These are phyloP conservation scores for Cryptoblepharus egeriae DNA, from an alignment of 2,797 vertebrate species.

Conservation along the genomic window DNA sequence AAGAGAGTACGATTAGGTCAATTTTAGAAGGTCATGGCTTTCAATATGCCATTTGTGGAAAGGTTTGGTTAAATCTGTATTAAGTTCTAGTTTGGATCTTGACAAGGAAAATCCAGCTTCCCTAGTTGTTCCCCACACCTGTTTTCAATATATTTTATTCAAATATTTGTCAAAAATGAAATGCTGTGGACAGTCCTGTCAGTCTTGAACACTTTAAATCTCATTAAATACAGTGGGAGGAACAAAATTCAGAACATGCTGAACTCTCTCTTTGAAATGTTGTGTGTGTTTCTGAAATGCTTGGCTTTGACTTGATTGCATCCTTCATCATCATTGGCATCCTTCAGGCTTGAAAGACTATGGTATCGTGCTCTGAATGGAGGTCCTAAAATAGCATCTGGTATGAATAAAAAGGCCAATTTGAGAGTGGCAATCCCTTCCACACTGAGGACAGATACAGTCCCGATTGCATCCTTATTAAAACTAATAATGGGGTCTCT, in stretches of 20 bases:
- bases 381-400: too few relatives aligned
- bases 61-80: conserved; percentile 7
- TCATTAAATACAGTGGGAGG: too few relatives aligned
- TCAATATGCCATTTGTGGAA: conserved; percentile 36
- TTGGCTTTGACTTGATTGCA: neutral
- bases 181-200: neutral
- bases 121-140: neutral
- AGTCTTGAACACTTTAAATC: neutral
- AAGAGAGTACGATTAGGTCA: conserved; percentile 40
- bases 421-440: too few relatives aligned
- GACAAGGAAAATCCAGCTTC: neutral
- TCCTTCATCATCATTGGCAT: too few relatives aligned
- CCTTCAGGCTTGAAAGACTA: too few relatives aligned
- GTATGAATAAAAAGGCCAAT: too few relatives aligned
- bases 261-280: too few relatives aligned
- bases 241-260: too few relatives aligned
- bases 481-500: neutral
- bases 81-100: conserved; percentile 39
- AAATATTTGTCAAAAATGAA: too few relatives aligned
- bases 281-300: neutral
- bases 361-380: too few relatives aligned
- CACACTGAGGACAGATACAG: too few relatives aligned
- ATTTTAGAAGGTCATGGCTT: conserved; percentile 40
- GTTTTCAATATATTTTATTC: too few relatives aligned
- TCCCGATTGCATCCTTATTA: neutral